phyloP scores from a whole-genome alignment of 2,797 vertebrate genomes.

The Poeciliopsis turneri region DNA sequence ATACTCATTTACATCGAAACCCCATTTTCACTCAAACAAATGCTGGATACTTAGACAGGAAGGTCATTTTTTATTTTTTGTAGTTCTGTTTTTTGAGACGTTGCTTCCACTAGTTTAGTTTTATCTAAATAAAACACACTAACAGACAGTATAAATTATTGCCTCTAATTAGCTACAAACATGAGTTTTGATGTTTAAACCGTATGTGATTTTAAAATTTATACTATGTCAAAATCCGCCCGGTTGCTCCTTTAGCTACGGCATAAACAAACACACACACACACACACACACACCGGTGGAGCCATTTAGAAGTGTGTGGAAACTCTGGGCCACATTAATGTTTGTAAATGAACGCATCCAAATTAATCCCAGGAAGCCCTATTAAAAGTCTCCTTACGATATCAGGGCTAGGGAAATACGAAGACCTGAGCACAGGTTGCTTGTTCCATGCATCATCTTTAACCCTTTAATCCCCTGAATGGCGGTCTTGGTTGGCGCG shows the following conservation, averaged over 20 bases:
- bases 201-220: not conserved
- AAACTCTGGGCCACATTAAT: not conserved
- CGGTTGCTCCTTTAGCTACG: not conserved
- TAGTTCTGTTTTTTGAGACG: too few species aligned
- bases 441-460: not conserved
- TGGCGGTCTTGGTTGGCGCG: not conserved
- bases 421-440: not conserved
- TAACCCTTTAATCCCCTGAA: not conserved
- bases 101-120: not conserved
- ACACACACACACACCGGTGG: not conserved
- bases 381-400: constrained; percentile 7
- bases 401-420: constrained; percentile 1
- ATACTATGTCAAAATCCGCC: not conserved
- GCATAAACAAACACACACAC: not conserved
- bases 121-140: not conserved
- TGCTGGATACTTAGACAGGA: not conserved
- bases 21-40: constrained; percentile 1
- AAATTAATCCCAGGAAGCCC: constrained; percentile 34
- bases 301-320: not conserved
- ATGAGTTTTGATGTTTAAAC: not conserved
- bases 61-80: not conserved
- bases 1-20: not conserved
- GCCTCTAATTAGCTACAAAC: not conserved
- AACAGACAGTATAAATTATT: not conserved
- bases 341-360: constrained; percentile 9